phyloP scores from a whole-genome alignment of 2,888 invertebrate species.

The Mythimna impura region DNA sequence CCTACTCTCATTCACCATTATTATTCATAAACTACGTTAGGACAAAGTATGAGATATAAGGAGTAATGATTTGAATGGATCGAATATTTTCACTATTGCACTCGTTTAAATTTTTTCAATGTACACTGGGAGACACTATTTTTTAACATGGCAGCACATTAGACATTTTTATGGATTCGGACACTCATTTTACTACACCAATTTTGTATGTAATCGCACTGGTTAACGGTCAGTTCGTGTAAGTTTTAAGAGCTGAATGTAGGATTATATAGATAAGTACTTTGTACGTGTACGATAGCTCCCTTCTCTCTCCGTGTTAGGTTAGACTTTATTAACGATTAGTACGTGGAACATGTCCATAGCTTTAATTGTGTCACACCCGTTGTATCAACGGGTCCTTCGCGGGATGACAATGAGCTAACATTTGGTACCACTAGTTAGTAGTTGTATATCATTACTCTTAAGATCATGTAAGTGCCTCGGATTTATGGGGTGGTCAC shows the following conservation, averaged over 20 bases:
- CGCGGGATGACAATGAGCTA: slow-evolving; percentile 84
- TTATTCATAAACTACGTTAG: slow-evolving; percentile 68
- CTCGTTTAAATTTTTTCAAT: slow-evolving; percentile 84
- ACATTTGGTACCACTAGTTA: slow-evolving; percentile 86
- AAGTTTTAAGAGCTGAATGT: slow-evolving; percentile 86
- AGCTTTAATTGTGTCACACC: slow-evolving; percentile 89
- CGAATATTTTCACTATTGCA: slow-evolving; percentile 85
- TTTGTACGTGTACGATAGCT: slow-evolving; percentile 87
- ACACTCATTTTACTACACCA: slow-evolving; percentile 87
- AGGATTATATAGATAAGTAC: slow-evolving; percentile 84
- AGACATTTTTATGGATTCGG: slow-evolving; percentile 83
- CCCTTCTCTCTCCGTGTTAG: slow-evolving; percentile 88
- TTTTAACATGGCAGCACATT: slow-evolving; percentile 85
- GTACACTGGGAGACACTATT: slow-evolving; percentile 82
- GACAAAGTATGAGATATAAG: slow-evolving; percentile 72
- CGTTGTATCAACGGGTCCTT: slow-evolving; percentile 89
- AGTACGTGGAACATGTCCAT: slow-evolving; percentile 90
- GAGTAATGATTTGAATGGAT: slow-evolving; percentile 78
- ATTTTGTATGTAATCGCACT: slow-evolving; percentile 88
- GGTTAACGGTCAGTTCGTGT: slow-evolving; percentile 84
- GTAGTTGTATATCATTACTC: slow-evolving; percentile 89
- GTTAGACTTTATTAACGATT: slow-evolving; percentile 84
- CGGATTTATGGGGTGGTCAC: slow-evolving; percentile 87
- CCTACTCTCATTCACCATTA: slow-evolving; percentile 74
- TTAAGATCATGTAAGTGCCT: slow-evolving; percentile 90